Percentiles rank a stretch among this genome's conserved stretches.
Conservation (phyloP, 2,113 vertebrate species). For the Calonectris borealis region DNA sequence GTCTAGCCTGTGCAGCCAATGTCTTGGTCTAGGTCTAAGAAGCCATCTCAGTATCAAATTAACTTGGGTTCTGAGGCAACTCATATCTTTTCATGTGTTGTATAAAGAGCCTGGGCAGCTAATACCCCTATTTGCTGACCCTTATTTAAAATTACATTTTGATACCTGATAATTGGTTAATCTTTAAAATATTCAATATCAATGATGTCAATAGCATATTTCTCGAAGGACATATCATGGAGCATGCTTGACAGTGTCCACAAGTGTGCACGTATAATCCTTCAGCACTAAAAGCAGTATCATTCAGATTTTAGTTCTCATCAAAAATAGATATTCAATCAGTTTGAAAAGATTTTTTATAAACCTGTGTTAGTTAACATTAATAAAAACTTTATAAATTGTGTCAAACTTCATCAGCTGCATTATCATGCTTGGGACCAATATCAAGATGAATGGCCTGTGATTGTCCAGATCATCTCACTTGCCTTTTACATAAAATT, state of each 20-base stretch:
- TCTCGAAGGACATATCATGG: not conserved
- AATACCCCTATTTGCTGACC: not conserved
- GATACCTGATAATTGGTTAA: not conserved
- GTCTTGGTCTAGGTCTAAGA: not conserved
- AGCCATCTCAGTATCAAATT: not conserved
- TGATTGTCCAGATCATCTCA: not conserved
- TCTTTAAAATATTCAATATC: not conserved
- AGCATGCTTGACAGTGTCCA: not conserved
- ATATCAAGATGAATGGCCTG: not conserved
- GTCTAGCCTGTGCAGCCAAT: not conserved
- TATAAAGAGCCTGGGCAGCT: not conserved
- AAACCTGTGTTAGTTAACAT: not conserved
- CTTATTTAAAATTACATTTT: not conserved
- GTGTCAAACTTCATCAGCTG: accelerated
- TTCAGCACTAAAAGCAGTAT: not conserved
- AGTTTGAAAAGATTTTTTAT: not conserved
- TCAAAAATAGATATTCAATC: not conserved
- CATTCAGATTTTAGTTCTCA: not conserved
- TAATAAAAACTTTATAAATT: not conserved
- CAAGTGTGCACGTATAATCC: not conserved
- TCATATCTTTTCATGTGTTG: not conserved
- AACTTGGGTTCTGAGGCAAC: not conserved
- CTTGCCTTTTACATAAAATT: not conserved
- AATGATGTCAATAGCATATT: accelerated
- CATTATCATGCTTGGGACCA: not conserved